These are phyloP conservation scores for Polyergus mexicanus DNA, from an alignment of 1,140 invertebrate genomes.

Conservation along the genomic window DNA sequence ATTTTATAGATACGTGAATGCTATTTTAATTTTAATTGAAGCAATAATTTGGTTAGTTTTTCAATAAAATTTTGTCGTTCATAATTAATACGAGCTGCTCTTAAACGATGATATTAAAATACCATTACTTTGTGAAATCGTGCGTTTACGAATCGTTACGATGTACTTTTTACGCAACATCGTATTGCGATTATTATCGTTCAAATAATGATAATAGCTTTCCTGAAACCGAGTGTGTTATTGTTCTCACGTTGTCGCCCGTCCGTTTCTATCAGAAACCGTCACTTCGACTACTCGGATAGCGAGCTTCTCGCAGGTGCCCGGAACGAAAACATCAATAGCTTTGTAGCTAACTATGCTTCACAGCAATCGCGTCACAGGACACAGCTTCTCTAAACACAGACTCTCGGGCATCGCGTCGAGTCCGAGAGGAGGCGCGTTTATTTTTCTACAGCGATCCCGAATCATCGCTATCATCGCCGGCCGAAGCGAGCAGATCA, in stretches of 20 bases:
- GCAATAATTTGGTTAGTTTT: neutral
- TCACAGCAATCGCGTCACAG: constrained; percentile 33
- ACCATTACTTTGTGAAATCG: neutral
- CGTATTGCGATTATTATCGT: constrained; percentile 2
- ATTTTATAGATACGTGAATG: too few species aligned
- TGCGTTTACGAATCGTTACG: neutral
- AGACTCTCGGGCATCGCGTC: neutral
- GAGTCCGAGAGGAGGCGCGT: constrained; percentile 19
- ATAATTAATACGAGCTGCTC: neutral
- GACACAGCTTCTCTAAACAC: constrained; percentile 23
- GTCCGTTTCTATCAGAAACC: neutral
- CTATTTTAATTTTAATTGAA: neutral
- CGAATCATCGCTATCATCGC: constrained; percentile 2
- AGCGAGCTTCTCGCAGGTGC: constrained; percentile 19
- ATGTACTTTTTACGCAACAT: neutral
- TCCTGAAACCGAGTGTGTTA: constrained; percentile 34
- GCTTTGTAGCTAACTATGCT: neutral
- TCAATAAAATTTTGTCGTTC: constrained; percentile 5
- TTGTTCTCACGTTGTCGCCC: constrained; percentile 34
- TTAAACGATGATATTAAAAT: neutral
- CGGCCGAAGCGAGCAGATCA: neutral
- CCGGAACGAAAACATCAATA: constrained; percentile 28
- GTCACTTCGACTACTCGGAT: neutral
- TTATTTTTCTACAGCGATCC: constrained; percentile 52
- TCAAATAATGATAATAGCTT: neutral